phyloP scores from a whole-genome alignment of 2,888 invertebrate genomes.

The Conops quadrifasciatus region DNA sequence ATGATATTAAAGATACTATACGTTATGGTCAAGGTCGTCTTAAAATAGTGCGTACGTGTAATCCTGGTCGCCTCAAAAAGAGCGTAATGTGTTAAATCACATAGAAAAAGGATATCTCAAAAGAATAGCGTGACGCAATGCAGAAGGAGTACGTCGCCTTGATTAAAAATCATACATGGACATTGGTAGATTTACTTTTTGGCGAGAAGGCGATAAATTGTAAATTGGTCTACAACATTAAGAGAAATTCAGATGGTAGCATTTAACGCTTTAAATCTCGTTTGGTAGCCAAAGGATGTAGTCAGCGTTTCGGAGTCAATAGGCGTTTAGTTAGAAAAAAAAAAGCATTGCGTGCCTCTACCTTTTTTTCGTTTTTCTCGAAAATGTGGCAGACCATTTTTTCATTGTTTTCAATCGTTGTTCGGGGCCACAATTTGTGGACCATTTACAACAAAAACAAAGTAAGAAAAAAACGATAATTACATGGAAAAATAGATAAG shows the following conservation, averaged over 20 bases:
- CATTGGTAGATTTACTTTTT: background rate
- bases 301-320: slow-evolving; percentile 39
- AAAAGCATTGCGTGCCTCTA: too few species aligned
- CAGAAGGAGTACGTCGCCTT: slow-evolving; percentile 6
- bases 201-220: background rate
- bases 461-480: too few species aligned
- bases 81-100: slow-evolving; percentile 31
- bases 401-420: too few species aligned
- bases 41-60: slow-evolving; percentile 12
- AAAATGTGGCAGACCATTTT: too few species aligned
- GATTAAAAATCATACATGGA: background rate
- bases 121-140: background rate
- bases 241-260: slow-evolving; percentile 22
- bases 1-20: background rate
- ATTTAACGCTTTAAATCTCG: slow-evolving; percentile 34
- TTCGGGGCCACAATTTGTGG: too few species aligned
- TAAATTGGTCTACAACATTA: background rate
- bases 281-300: slow-evolving; percentile 35
- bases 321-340: too few species aligned
- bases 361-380: too few species aligned
- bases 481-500: too few species aligned
- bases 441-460: too few species aligned
- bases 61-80: slow-evolving; percentile 31
- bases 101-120: slow-evolving; percentile 13
- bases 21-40: background rate